Conservation (phyloP, 2,797 vertebrate species). For the Gymnothorax javanicus region DNA sequence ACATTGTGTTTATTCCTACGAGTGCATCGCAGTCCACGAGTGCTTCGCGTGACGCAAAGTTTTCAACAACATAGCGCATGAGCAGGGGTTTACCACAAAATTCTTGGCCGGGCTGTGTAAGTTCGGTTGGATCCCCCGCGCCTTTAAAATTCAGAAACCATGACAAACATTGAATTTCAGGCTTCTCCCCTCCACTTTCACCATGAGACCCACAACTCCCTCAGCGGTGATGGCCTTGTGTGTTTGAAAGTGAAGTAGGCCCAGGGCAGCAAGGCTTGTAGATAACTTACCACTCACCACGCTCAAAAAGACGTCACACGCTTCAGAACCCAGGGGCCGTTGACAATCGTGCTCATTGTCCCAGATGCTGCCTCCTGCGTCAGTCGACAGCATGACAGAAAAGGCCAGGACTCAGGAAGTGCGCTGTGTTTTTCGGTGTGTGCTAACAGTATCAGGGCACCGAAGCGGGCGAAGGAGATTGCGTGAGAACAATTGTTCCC, state of each 20-base stretch:
- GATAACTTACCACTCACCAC: not conserved
- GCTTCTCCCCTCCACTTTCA: no score
- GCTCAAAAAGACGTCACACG: not conserved
- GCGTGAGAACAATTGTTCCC: not conserved
- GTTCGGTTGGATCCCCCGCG: no score
- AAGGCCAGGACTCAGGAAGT: not conserved
- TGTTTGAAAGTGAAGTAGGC: constrained; percentile 36
- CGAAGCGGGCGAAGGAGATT: no score
- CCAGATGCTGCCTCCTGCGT: not conserved
- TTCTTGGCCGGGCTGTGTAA: no score
- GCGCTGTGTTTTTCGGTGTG: not conserved
- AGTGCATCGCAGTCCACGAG: constrained; percentile 14
- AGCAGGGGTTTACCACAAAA: no score
- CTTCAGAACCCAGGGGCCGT: no score
- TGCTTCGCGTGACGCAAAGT: not conserved
- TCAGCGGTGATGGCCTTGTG: no score
- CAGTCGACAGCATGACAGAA: not conserved
- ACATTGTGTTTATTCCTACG: not conserved
- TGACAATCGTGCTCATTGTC: not conserved
- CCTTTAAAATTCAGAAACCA: no score
- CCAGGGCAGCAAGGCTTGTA: not conserved
- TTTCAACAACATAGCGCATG: no score
- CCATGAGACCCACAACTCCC: no score
- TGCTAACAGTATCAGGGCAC: not conserved
- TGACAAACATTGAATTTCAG: no score